Base-by-base conservation (phyloP, 2,888 invertebrate genomes). In the Dryobotodes eremita region DNA sequence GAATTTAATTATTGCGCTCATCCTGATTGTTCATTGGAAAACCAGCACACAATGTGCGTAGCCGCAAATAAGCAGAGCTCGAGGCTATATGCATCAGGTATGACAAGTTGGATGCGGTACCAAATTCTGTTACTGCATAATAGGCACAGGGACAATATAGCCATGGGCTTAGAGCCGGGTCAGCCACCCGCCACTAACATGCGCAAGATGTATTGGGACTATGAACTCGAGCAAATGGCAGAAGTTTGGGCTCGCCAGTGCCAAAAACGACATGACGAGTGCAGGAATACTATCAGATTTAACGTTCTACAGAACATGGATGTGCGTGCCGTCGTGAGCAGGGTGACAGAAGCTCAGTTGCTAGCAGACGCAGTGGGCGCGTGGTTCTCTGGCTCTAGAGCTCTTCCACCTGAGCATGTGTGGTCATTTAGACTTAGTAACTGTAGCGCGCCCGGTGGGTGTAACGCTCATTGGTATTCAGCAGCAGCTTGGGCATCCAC, bases 121-220 rank as follows among this genome's bases (percentile, higher is more conserved):
- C 96, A 96, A 87, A 92, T 96, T 53, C 84, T 97, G 23, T 86
- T 95, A 66, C 87, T 97, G 46, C 97, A 97, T 82, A 97, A 97
- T 88, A 92, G 96, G 61, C 94, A 97, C 72, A 92, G 97, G 73
- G 96, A 97, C 83, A 95, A 95, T 80, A 94, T 97, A 64, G 97
- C 97, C 0, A 93, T 95, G 94, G 97, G 97, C 0, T 89, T 96
- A 50, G 95, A 97, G 82, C 93, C 96, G 0, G 96, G 96, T 0
- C 97, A 97, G 86, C 97, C 97, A 2, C 93, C 96, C 2, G 97
- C 97, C 2, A 91, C 95, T 5, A 97, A 97, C 84, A 97, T 97
- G 97, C 94, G 96, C 13, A 96, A 97, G 88, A 93, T 97, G 94
- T 97, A 96, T 83, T 97, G 97, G 97, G 97, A 97, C 78, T 94